Base-by-base conservation (phyloP, 2,797 vertebrate species). In the Capromys pilorides region DNA sequence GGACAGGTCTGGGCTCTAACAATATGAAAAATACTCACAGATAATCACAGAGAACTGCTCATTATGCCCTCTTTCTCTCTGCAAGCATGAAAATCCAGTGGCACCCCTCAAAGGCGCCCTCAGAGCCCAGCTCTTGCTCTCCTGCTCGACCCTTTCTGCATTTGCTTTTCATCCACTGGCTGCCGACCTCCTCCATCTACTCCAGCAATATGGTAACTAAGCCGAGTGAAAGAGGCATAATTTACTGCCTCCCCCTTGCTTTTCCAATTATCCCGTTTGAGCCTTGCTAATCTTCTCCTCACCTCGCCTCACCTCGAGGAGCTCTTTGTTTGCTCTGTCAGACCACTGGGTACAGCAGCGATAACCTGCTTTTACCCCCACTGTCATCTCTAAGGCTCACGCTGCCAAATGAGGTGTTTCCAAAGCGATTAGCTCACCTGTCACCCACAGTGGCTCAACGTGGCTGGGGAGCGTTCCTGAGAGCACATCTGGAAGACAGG, bases 221-320 rank as follows among this genome's bases (percentile, higher is more conserved):
- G 28, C n/a, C 57, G 18, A n/a, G 79, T 24, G 7, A 41, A 90
- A 91, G 86, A 84, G n/a, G 83, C 45, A 24, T 94, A 24, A 95
- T 91, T 89, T 93, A 83, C 81, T 84, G 84, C 84, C 66, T 73
- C 16, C 51, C 39, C 33, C 57, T n/a, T 80, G 84, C 75, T 69
- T 95, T 85, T 83, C 71, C 93, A 80, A 84, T 96, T 83, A 95
- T 31, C 57, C 91, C 4, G 3, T 88, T 61, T 84, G 93, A 91
- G 78, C 45, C 80, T 85, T 0, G 0, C 93, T 95, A 77, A 95
- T 90, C 90, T 90, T 92, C 75, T 73, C 57, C 59, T 95, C 79
- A 82, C 71, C 85, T 86, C 90, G 86, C 59, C 88, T 95, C 91
- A 73, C 85, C 81, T 92, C 94, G 13, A 8, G 0, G 45, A 78